phyloP scores from a whole-genome alignment of 1,140 invertebrate species.

The Melipona quadrifasciata region DNA sequence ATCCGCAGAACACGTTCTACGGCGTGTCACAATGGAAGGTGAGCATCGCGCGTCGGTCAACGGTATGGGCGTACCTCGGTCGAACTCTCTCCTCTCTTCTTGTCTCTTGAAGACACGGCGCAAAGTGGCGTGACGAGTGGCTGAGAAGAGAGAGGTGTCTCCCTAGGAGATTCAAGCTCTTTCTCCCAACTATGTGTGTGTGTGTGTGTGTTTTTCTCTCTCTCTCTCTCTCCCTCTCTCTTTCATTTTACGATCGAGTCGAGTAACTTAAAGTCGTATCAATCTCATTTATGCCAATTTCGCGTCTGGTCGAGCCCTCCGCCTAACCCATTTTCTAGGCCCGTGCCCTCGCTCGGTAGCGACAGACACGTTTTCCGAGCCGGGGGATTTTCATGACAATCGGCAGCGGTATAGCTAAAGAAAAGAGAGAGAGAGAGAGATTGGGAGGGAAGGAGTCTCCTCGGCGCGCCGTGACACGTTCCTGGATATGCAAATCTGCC shows the following conservation, averaged over 20 bases:
- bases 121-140: conserved; percentile 78
- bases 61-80: conserved; percentile 64
- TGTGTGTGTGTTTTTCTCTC: too few species aligned
- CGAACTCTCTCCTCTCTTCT: conserved; percentile 17
- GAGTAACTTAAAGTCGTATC: conserved; percentile 81
- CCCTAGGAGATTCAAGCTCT: not conserved
- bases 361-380: conserved; percentile 63
- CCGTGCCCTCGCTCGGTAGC: conserved; percentile 37
- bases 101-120: conserved; percentile 54
- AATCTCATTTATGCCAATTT: conserved; percentile 82
- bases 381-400: conserved; percentile 77
- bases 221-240: not conserved
- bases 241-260: conserved; percentile 38
- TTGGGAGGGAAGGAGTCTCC: not conserved
- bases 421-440: not conserved
- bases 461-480: conserved; percentile 51
- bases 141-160: not conserved
- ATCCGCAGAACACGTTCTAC: conserved; percentile 61
- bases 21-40: conserved; percentile 55
- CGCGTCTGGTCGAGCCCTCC: conserved; percentile 64
- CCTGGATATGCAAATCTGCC: conserved; percentile 72
- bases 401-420: conserved; percentile 50
- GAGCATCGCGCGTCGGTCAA: conserved; percentile 60
- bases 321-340: conserved; percentile 36
- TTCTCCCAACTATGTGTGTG: not conserved